These are phyloP conservation scores for Macheiramphus alcinus DNA, from an alignment of 2,113 vertebrate species.

Conservation along the genomic window DNA sequence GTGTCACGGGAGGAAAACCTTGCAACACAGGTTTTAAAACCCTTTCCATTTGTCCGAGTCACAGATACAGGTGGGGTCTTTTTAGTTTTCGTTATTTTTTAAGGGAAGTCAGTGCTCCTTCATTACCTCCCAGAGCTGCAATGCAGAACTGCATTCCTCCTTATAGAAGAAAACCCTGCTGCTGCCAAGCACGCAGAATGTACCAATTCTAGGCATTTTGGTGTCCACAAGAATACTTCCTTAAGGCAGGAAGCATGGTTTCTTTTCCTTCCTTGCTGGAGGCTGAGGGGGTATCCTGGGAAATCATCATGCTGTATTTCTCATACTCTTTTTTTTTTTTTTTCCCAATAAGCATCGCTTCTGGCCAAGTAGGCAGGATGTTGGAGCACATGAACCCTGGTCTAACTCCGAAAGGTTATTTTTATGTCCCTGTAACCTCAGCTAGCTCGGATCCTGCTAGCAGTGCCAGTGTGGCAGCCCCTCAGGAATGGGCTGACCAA, in stretches of 20 bases:
- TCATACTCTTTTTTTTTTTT: background rate
- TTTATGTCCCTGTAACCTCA: conserved; percentile 32
- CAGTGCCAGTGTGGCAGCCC: conserved; percentile 18
- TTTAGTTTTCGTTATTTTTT: background rate
- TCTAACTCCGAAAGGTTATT: background rate
- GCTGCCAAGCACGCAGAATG: background rate
- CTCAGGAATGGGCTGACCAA: conserved; percentile 45
- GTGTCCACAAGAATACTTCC: background rate
- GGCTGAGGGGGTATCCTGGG: background rate
- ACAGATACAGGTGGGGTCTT: background rate
- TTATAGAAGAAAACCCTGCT: background rate
- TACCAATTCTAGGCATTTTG: background rate
- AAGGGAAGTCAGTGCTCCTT: background rate
- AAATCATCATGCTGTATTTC: background rate
- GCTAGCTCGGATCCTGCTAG: background rate
- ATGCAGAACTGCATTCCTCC: background rate
- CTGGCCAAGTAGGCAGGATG: background rate
- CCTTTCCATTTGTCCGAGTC: background rate
- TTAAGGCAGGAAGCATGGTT: background rate
- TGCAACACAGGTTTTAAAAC: background rate
- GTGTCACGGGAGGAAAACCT: background rate
- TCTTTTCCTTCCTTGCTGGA: background rate
- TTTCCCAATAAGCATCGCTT: background rate
- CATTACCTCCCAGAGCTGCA: background rate
- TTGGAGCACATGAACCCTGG: background rate